Conservation (phyloP, 1,140 invertebrate genomes). For the Macrotrachela quadricornifera region DNA sequence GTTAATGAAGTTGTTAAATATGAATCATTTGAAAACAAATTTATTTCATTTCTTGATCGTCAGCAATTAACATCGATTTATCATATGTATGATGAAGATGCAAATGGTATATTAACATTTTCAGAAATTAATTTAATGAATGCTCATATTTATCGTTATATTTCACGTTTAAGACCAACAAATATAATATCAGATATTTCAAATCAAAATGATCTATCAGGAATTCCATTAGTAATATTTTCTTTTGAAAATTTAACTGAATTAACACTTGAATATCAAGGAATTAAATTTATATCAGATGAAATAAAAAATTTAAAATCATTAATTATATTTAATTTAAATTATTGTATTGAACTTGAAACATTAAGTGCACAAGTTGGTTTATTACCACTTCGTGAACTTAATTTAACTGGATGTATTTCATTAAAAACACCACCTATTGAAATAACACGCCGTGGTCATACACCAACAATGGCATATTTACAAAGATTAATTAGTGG, state of each 20-base stretch:
- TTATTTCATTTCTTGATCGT: too few species aligned
- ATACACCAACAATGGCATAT: constrained; percentile 18
- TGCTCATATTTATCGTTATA: too few species aligned
- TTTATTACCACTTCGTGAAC: constrained; percentile 15
- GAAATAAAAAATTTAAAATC: constrained; percentile 3
- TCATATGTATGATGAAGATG: too few species aligned
- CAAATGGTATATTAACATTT: too few species aligned
- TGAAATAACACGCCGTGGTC: constrained; percentile 21
- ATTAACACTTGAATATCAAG: constrained; percentile 18
- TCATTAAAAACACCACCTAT: constrained; percentile 23
- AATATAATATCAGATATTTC: too few species aligned
- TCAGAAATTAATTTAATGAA: too few species aligned
- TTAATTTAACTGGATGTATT: constrained; percentile 17
- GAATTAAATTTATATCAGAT: constrained; percentile 1
- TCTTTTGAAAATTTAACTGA: constrained; percentile 15
- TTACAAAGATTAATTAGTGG: constrained; percentile 18
- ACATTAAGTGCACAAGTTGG: constrained; percentile 14
- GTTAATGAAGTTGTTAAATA: too few species aligned
- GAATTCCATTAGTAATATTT: constrained; percentile 17
- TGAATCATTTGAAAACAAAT: too few species aligned
- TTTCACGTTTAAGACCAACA: too few species aligned
- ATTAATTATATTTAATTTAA: constrained; percentile 5
- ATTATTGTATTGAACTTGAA: constrained; percentile 4
- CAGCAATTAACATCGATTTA: too few species aligned
- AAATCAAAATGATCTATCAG: not conserved